These are phyloP conservation scores for Recurvirostra avosetta DNA, from an alignment of 2,113 vertebrate genomes.

Conservation along the genomic window DNA sequence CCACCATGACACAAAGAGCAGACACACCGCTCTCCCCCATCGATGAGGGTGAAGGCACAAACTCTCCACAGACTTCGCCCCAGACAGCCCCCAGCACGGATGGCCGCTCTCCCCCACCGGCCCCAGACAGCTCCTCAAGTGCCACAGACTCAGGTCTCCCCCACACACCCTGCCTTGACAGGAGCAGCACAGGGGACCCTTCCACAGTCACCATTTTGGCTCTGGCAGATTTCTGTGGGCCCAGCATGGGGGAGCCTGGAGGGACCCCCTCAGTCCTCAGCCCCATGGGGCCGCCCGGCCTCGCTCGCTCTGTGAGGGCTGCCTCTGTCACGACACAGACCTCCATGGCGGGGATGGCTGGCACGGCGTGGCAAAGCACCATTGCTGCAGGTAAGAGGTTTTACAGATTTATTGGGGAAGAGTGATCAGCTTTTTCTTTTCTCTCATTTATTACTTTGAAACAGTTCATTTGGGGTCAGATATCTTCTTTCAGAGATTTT, in stretches of 20 bases:
- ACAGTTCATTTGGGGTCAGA: background rate
- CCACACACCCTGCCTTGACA: fast-evolving
- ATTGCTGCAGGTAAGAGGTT: background rate
- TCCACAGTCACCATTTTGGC: fast-evolving
- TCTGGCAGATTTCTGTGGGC: fast-evolving
- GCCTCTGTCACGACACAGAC: background rate
- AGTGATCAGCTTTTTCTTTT: background rate
- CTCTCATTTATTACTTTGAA: background rate
- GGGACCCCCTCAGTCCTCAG: fast-evolving
- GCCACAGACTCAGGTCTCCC: fast-evolving
- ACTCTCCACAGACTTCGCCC: background rate
- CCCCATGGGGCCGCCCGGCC: fast-evolving
- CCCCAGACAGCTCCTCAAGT: background rate
- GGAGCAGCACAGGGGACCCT: fast-evolving
- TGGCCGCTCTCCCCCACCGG: background rate
- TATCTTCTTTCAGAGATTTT: background rate
- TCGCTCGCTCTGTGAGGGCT: fast-evolving
- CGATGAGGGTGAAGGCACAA: fast-evolving
- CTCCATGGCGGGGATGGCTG: background rate
- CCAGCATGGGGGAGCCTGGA: fast-evolving
- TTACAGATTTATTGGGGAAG: background rate
- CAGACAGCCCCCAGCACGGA: fast-evolving
- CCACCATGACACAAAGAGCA: fast-evolving
- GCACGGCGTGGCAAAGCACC: fast-evolving
- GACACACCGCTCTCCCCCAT: fast-evolving